Percentiles rank a stretch among this genome's conserved stretches.
Conservation (phyloP, 2,888 invertebrate species). For the Hartigia nigra region DNA sequence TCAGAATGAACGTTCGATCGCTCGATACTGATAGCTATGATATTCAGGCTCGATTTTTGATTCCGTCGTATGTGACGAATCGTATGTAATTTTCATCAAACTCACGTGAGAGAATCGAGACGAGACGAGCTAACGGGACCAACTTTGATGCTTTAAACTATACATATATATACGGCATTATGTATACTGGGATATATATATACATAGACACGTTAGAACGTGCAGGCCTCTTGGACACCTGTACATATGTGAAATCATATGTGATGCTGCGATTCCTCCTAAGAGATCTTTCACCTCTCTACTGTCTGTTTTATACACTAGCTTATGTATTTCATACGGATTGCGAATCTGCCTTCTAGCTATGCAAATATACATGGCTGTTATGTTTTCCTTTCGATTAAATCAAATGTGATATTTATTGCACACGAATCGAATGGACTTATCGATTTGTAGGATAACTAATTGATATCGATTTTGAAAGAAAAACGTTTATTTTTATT, state of each 20-base stretch:
- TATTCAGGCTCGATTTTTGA: constrained; percentile 16
- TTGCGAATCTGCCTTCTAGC: background rate
- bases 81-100: constrained; percentile 24
- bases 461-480: background rate
- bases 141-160: constrained; percentile 29
- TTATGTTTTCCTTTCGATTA: background rate
- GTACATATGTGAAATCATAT: background rate
- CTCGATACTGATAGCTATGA: constrained; percentile 16
- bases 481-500: too few relatives aligned
- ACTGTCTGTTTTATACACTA: background rate
- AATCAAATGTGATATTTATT: background rate
- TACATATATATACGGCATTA: background rate
- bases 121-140: constrained; percentile 60
- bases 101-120: constrained; percentile 37
- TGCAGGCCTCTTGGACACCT: background rate
- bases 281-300: background rate
- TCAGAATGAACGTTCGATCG: background rate
- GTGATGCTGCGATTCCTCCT: background rate
- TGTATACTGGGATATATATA: background rate
- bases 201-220: constrained; percentile 9
- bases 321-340: background rate
- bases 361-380: background rate
- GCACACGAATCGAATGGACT: background rate
- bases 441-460: background rate
- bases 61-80: constrained; percentile 13